A percentile compares a stretch with the other conserved stretches of the same genome.
These are phyloP conservation scores for Protobothrops mucrosquamatus DNA, from an alignment of 2,113 vertebrate species.

Conservation along the genomic window DNA sequence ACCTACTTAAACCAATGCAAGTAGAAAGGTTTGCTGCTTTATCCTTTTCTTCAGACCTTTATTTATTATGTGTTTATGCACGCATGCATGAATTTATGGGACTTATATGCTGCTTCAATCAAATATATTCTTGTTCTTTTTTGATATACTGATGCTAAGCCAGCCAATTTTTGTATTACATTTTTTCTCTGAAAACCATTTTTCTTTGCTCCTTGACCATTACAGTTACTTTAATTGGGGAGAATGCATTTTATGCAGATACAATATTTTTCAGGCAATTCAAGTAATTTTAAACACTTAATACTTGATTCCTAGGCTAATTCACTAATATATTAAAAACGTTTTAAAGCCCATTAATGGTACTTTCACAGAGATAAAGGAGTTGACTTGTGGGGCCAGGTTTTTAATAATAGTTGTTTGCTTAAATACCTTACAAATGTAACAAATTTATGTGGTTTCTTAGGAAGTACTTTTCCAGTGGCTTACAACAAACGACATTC, in stretches of 20 bases:
- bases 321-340: not conserved
- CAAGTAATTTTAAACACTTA: not conserved
- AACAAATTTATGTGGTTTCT: constrained; percentile 20
- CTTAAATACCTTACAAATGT: not conserved
- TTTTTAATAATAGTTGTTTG: not conserved
- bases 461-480: constrained; percentile 96
- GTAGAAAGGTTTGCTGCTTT: not conserved
- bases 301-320: not conserved
- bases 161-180: not conserved
- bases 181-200: not conserved
- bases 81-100: not conserved
- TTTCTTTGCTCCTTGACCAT: not conserved
- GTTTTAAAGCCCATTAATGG: not conserved
- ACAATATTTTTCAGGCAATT: not conserved
- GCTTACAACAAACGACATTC: constrained; percentile 88
- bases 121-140: not conserved
- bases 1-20: not conserved
- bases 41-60: not conserved
- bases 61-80: not conserved
- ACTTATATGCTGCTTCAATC: not conserved
- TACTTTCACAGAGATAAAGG: not conserved
- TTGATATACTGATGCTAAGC: not conserved
- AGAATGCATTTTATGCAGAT: not conserved
- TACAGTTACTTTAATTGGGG: not conserved
- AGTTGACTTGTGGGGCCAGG: not conserved